These are phyloP conservation scores for Perdita meconis DNA, from an alignment of 2,888 invertebrate genomes.

Conservation along the genomic window DNA sequence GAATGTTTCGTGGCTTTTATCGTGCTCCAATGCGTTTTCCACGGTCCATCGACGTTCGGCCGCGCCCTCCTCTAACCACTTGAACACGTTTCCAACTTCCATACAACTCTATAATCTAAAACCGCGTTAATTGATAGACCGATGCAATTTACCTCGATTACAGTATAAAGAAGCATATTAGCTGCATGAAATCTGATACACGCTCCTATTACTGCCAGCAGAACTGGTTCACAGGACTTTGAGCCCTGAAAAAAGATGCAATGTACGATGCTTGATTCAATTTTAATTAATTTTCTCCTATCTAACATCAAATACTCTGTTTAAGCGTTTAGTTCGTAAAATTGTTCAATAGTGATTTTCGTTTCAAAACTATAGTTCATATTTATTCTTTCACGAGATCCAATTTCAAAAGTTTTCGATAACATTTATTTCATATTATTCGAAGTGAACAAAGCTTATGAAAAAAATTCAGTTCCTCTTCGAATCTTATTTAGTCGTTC, in stretches of 20 bases:
- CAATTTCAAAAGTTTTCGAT: too few species aligned
- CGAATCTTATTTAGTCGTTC: conserved; percentile 39
- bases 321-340: too few species aligned
- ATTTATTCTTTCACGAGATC: too few species aligned
- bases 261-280: too few species aligned
- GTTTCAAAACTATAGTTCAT: too few species aligned
- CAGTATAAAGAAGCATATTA: conserved; percentile 51
- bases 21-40: conserved; percentile 67
- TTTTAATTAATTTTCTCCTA: too few species aligned
- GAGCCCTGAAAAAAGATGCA: too few species aligned
- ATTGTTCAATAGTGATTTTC: too few species aligned
- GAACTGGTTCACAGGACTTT: too few species aligned
- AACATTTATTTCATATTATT: too few species aligned
- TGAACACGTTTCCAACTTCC: conserved; percentile 23
- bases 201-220: not conserved
- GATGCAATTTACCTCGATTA: conserved; percentile 38
- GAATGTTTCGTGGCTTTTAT: conserved; percentile 71
- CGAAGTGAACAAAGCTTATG: too few species aligned
- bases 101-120: conserved; percentile 58
- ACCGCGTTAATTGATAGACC: conserved; percentile 44
- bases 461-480: conserved; percentile 27
- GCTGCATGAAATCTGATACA: conserved; percentile 18
- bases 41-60: conserved; percentile 63
- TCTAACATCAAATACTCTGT: too few species aligned
- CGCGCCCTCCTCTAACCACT: conserved; percentile 42